Conservation (phyloP, 1,140 invertebrate species). For the Trinorchestia longiramus region DNA sequence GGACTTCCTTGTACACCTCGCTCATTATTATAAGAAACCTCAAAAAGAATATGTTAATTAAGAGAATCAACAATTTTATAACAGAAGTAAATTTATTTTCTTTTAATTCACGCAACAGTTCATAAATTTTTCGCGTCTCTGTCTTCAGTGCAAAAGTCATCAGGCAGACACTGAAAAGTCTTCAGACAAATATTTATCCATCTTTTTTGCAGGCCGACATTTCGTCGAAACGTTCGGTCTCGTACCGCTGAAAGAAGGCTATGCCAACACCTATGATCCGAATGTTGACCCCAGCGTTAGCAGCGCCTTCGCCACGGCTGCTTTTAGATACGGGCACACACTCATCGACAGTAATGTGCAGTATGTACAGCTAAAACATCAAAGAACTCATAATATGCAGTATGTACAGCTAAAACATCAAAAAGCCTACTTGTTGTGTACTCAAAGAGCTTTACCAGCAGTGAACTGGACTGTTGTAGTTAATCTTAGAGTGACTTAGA, state of each 20-base stretch:
- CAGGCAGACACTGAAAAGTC: not conserved
- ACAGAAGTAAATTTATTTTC: no score
- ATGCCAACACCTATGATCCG: conserved; percentile 73
- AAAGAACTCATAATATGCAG: conserved; percentile 25
- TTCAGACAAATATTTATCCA: not conserved
- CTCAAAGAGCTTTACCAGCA: not conserved
- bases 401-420: not conserved
- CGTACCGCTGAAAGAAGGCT: conserved; percentile 67
- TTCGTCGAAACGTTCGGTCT: conserved; percentile 72
- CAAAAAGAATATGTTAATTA: no score
- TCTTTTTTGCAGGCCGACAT: conserved; percentile 67
- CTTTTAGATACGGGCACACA: conserved; percentile 76
- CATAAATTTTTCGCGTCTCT: no score
- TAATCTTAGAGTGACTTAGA: not conserved
- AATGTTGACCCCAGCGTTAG: conserved; percentile 75
- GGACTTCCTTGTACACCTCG: no score
- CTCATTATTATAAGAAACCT: no score
- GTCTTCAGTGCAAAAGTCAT: not conserved
- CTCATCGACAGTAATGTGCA: conserved; percentile 51
- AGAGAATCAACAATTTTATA: no score
- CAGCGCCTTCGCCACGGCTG: conserved; percentile 78
- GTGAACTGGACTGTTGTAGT: not conserved
- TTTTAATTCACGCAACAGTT: no score
- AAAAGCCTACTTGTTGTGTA: not conserved
- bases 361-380: not conserved